Base-by-base conservation (phyloP, 2,797 vertebrate species). In the Pteropus rufus region DNA sequence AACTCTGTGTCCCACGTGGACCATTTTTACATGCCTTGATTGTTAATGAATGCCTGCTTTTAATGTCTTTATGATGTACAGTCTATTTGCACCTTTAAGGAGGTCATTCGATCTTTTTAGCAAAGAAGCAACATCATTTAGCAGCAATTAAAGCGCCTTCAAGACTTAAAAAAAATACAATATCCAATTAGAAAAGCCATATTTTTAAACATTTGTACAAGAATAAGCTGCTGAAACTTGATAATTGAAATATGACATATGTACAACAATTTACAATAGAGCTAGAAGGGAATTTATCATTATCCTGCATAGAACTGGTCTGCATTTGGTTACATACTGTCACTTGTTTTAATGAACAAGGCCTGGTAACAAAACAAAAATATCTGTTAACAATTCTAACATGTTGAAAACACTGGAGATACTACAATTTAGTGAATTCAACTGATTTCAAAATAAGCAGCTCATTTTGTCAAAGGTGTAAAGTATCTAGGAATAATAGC, bases 221-320 rank as follows among this genome's bases (percentile, higher is more conserved):
- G 98, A 99, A 98, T 98, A 99, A 99, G 98, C 99, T 99, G 99
- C 98, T 99, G 99, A 99, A 99, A 99, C 98, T 99, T 98, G 98
- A 96, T 97, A 98, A 99, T 98, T 98, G 98, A 99, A 99, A 99
- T 98, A 98, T 97, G 98, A 99, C 98, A 98, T 98, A 99, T 99
- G 99, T 99, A 99, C 99, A 99, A 99, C 98, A 99, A 99, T 99
- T 99, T 99, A 99, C 99, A 99, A 98, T 98, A 99, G 98, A 98
- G 98, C 98, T 99, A 99, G 98, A 99, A 99, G 98, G 99, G 98
- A 99, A 99, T 99, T 99, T 98, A 98, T 99, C 99, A 99, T 99
- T 99, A 99, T 99, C 99, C 99, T 99, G 99, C 99, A 99, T 99
- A 99, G 99, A 99, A 99, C 99, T 98, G 98, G 98, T 99, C 98